Evolutionary conservation across 2,113 vertebrate genomes (phyloP).

Genomic region (Stegastes partitus): DNA sequence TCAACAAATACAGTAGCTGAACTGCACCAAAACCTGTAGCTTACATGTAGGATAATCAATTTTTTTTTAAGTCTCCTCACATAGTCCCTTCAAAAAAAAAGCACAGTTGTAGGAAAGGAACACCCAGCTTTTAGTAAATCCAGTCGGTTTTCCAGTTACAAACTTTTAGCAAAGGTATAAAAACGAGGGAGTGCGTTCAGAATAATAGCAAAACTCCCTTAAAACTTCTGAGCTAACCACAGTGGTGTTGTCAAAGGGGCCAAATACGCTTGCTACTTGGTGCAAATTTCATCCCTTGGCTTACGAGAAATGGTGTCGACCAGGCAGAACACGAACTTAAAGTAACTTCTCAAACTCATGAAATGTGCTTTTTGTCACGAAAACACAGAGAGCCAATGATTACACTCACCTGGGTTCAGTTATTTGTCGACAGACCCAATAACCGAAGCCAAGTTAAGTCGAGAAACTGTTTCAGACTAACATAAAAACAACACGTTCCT

Average conservation of each 20-base stretch:
- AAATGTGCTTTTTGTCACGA: slow-evolving; percentile 42
- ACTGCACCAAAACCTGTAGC: slow-evolving; percentile 23
- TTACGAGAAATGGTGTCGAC: neutral
- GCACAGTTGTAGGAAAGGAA: slow-evolving; percentile 1
- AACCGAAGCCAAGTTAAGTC: slow-evolving; percentile 8
- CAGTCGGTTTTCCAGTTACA: slow-evolving; percentile 18
- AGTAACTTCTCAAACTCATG: neutral
- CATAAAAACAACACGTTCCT: neutral
- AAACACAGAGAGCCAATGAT: neutral
- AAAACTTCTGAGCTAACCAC: slow-evolving; percentile 40
- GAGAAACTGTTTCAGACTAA: neutral
- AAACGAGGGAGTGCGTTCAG: slow-evolving; percentile 40
- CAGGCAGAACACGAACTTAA: slow-evolving; percentile 2
- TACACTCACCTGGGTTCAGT: slow-evolving; percentile 14
- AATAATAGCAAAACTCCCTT: slow-evolving; percentile 49
- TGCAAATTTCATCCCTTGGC: slow-evolving; percentile 10
- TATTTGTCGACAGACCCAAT: slow-evolving; percentile 2
- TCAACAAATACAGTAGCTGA: slow-evolving; percentile 35
- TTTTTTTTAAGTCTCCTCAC: slow-evolving; percentile 12
- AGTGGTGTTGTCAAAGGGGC: slow-evolving; percentile 43
- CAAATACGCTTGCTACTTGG: slow-evolving; percentile 28
- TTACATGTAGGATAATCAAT: slow-evolving; percentile 29
- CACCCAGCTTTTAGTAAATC: slow-evolving; percentile 13
- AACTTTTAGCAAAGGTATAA: slow-evolving; percentile 53
- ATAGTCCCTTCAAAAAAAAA: slow-evolving; percentile 26